Evolutionary conservation across 2,888 invertebrate species (phyloP), one percentile per base, ranked within the genome.

Genomic region (Elaeidobius kamerunicus): DNA sequence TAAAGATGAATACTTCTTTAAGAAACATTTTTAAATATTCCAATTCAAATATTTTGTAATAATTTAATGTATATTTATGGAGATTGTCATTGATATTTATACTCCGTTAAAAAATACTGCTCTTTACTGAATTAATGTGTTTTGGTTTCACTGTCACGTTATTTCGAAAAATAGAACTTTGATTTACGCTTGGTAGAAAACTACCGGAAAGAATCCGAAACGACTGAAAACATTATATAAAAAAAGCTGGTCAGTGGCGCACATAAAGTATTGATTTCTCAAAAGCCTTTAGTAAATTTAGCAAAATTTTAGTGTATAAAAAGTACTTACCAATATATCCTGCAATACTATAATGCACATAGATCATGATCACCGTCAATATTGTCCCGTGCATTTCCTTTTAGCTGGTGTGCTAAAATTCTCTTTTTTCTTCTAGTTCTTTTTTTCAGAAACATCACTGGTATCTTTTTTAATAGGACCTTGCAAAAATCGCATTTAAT

Each of bases 391-490:
- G 12, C 46, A 65, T 64, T 57, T 58, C 62, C 59, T 48, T 43
- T 55, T 34, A 40, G 16, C 52, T 32, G 23, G 12, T 43, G 18
- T 38, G 28, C 42, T 45, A 46, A 46, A 23, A 49, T 50, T 46
- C 46, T 56, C 48, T 41, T 54, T 57, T 56, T 61, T 32, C 49
- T 59, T 50, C 55, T 58, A 53, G 45, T 60, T 50, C 60, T 50
- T 52, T 57, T 60, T 61, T 59, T 58, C 58, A 60, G 52, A 50
- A 58, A 56, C 65, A 65, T 64, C 57, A 62, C 63, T 62, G 58
- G 47, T 46, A 44, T 57, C 57, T 47, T 59, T 60, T 58, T 57
- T 54, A 35, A 38, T 45, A 38, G 41, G 18, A 42, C 35, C 56
- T 47, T 23, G 43, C 50, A 45, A 45, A 58, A 56, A 46, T 40